Conservation (phyloP, 2,888 invertebrate genomes). For the Coleophora flavipennella region DNA sequence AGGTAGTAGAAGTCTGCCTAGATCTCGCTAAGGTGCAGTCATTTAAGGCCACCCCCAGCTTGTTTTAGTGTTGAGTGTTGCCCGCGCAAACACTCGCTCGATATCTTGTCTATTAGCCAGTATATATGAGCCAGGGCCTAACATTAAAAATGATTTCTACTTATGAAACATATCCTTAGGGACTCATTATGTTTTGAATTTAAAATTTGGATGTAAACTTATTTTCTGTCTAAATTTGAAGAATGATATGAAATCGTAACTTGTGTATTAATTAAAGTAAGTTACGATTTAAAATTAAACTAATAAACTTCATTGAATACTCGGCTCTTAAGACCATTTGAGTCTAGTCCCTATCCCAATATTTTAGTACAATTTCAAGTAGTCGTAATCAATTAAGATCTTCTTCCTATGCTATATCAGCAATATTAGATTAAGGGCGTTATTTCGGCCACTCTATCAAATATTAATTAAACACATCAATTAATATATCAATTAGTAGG, state of each 20-base stretch:
- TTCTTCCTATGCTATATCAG: constrained; percentile 42
- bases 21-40: too few relatives aligned
- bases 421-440: constrained; percentile 49
- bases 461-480: constrained; percentile 31
- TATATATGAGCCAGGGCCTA: constrained; percentile 39
- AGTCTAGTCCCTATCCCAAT: not conserved
- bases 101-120: too few relatives aligned
- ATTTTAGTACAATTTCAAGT: not conserved
- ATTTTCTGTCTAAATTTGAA: not conserved
- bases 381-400: constrained; percentile 11
- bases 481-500: constrained; percentile 52
- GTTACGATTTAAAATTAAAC: not conserved
- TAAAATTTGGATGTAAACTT: too few relatives aligned
- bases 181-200: constrained; percentile 24
- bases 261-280: constrained; percentile 1
- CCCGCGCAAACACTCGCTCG: constrained; percentile 1
- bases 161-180: constrained; percentile 33
- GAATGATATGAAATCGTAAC: constrained; percentile 1
- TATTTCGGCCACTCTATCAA: constrained; percentile 26
- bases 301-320: too few relatives aligned
- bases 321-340: too few relatives aligned
- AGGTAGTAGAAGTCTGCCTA: too few relatives aligned
- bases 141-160: constrained; percentile 22
- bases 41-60: too few relatives aligned
- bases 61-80: too few relatives aligned